These are phyloP conservation scores for Gnatocerus cornutus DNA, from an alignment of 2,888 invertebrate species.

Conservation along the genomic window DNA sequence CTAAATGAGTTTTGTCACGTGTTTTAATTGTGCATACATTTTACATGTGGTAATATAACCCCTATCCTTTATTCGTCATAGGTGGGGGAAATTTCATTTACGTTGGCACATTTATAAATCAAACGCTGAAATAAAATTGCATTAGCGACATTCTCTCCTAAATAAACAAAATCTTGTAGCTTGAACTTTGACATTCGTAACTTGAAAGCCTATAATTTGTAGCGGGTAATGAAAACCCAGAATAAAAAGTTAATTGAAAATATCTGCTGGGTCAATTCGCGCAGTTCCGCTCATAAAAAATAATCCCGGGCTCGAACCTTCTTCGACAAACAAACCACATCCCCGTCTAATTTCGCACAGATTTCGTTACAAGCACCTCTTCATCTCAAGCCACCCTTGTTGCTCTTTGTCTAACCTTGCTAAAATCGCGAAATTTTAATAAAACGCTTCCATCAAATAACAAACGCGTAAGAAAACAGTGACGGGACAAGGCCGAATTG, in stretches of 20 bases:
- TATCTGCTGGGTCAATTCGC: conserved; percentile 6
- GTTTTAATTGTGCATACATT: conserved; percentile 20
- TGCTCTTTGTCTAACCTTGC: conserved; percentile 2
- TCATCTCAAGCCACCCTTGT: neutral
- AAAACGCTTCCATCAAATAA: conserved; percentile 24
- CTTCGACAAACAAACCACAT: neutral
- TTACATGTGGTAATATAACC: neutral
- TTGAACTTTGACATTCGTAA: conserved; percentile 23
- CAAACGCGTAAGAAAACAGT: conserved; percentile 17
- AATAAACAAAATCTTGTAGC: conserved; percentile 12
- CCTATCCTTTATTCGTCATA: neutral
- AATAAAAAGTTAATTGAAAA: conserved; percentile 23
- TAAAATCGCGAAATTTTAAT: conserved; percentile 32
- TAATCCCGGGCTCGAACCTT: conserved; percentile 12
- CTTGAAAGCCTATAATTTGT: neutral
- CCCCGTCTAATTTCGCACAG: conserved; percentile 2
- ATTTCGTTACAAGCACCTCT: conserved; percentile 7
- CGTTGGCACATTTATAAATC: conserved; percentile 15
- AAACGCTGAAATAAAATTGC: conserved; percentile 2
- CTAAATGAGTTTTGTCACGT: no score
- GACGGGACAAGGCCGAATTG: conserved; percentile 34
- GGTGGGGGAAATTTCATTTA: conserved; percentile 9
- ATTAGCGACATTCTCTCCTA: neutral
- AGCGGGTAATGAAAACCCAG: conserved; percentile 3
- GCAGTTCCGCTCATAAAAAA: conserved; percentile 7